Base-by-base conservation (phyloP, 2,888 invertebrate genomes). In the Tetragonisca angustula region DNA sequence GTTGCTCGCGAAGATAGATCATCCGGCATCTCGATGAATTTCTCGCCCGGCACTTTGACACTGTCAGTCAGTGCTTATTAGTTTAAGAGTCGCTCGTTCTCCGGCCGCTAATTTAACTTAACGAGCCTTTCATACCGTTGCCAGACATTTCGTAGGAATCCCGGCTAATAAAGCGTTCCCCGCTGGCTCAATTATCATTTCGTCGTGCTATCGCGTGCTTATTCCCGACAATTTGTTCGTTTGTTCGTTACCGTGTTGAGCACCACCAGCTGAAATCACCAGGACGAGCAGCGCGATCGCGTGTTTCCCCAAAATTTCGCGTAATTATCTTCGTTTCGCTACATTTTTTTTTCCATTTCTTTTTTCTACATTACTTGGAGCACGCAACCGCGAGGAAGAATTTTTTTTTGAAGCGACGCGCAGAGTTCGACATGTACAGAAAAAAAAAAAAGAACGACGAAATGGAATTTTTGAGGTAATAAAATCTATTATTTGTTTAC, bases 1-100 rank as follows among this genome's bases (percentile, higher is more conserved):
- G n/a, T 36, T 13, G 50, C 27, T 59, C 43, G 21, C 43, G 6
- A 21, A 64, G 77, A 88, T 88, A 88, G 87, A 86, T 88, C 88
- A 88, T 73, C 78, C 71, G 19, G 65, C 69, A 74, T 87, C 87
- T 64, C 76, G 87, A 77, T 83, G 81, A 85, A 87, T 85, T 86
- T 85, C 87, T 84, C 72, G 76, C 54, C 89, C 90, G 90, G 91
- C 92, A 88, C 91, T 90, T 91, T 89, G 91, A 92, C 91, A 90
- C 89, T 84, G 87, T 75, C 87, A 78, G 90, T 87, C 90, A 81
- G 71, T 76, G 88, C 90, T 90, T 91, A 92, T 92, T 92, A 92
- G 92, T 89, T 87, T 88, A 83, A 86, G 87, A 89, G 85, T 82
- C 86, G 86, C 85, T 49, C 88, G 79, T 89, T 84, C 80, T 84